These are phyloP conservation scores for Poeciliopsis infans DNA, from an alignment of 2,797 vertebrate genomes.

Conservation along the genomic window DNA sequence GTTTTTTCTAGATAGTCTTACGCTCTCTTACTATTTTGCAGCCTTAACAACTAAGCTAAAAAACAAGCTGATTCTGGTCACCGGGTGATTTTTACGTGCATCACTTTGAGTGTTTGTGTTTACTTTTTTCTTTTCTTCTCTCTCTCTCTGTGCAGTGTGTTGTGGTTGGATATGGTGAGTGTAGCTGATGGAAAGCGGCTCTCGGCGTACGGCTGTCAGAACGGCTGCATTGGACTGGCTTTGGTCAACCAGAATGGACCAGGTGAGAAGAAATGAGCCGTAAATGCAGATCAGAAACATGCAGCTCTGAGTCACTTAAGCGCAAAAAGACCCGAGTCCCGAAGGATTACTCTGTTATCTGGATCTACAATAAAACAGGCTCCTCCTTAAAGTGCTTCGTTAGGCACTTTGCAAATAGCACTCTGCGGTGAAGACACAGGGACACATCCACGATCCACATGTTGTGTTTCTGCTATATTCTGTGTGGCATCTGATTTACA, in stretches of 20 bases:
- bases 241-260: conserved; percentile 83
- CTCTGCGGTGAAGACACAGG: background rate
- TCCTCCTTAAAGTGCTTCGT: background rate
- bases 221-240: conserved; percentile 86
- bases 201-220: conserved; percentile 90
- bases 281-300: background rate
- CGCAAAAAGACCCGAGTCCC: background rate
- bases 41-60: background rate
- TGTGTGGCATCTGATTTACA: background rate
- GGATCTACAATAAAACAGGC: background rate
- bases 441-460: background rate
- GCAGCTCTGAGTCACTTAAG: background rate
- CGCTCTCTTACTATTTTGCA: background rate
- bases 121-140: background rate
- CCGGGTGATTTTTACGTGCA: background rate
- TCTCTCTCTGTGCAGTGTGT: conserved; percentile 75
- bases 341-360: background rate
- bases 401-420: background rate
- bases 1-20: background rate
- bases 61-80: background rate
- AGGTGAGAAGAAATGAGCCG: conserved; percentile 69
- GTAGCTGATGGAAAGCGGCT: conserved; percentile 75
- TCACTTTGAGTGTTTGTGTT: background rate
- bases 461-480: background rate
- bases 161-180: conserved; percentile 87